These are phyloP conservation scores for Rhamnusium bicolor DNA, from an alignment of 2,888 invertebrate genomes.

Conservation along the genomic window DNA sequence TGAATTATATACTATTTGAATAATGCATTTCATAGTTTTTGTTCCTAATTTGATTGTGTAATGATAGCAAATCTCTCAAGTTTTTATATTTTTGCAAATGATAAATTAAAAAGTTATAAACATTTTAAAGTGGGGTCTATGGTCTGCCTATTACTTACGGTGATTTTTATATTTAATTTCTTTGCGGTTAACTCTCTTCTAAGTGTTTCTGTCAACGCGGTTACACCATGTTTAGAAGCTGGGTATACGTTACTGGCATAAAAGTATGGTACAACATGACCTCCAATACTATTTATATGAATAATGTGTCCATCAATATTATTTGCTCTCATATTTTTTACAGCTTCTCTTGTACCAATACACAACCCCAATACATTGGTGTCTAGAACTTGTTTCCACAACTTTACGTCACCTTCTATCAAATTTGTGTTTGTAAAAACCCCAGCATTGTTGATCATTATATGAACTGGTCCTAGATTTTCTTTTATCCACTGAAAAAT, in stretches of 20 bases:
- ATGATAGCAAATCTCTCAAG: too few species aligned
- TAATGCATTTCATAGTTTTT: too few species aligned
- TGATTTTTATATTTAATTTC: conserved; percentile 45
- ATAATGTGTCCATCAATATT: conserved; percentile 42
- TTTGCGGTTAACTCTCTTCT: conserved; percentile 36
- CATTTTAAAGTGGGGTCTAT: too few species aligned
- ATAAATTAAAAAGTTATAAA: too few species aligned
- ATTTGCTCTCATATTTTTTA: conserved; percentile 55
- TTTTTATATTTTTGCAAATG: too few species aligned
- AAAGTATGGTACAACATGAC: conserved; percentile 53
- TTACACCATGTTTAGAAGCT: conserved; percentile 47
- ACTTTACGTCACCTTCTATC: conserved; percentile 52
- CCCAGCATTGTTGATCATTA: conserved; percentile 69
- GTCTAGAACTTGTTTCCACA: conserved; percentile 49
- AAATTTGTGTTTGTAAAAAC: conserved; percentile 46
- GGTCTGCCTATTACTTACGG: conserved; percentile 40
- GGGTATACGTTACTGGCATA: conserved; percentile 49
- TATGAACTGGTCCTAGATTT: conserved; percentile 64
- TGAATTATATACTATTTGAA: too few species aligned
- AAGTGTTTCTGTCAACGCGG: conserved; percentile 43
- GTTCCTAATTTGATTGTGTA: too few species aligned
- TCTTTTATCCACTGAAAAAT: conserved; percentile 63
- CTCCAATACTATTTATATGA: conserved; percentile 55
- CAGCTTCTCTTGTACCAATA: conserved; percentile 57
- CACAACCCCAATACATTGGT: conserved; percentile 43